phyloP scores from a whole-genome alignment of 2,113 vertebrate species.

The Zosterops lateralis region DNA sequence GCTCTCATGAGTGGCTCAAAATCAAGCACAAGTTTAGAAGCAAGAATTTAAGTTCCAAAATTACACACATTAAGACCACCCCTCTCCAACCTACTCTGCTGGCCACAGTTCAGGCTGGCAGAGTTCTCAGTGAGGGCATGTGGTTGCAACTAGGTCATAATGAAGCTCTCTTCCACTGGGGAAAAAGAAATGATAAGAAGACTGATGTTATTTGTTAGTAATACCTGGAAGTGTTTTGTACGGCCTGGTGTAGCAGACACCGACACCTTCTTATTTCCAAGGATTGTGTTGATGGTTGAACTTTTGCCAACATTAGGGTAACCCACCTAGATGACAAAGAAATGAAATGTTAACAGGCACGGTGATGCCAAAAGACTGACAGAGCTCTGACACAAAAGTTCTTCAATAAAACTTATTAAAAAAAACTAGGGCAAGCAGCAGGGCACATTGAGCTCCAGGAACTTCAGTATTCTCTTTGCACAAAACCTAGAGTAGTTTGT shows the following conservation, averaged over 20 bases:
- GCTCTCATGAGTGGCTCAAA: neutral
- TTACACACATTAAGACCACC: neutral
- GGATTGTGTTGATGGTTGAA: conserved; percentile 95
- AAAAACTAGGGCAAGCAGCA: neutral
- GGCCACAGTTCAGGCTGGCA: neutral
- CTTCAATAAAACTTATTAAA: neutral
- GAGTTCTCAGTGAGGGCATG: neutral
- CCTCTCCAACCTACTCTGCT: neutral
- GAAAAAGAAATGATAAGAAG: neutral
- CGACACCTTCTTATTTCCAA: conserved; percentile 94
- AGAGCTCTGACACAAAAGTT: neutral
- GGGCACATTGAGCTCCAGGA: neutral
- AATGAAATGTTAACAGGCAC: neutral
- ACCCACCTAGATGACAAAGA: conserved; percentile 79
- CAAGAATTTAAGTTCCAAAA: neutral
- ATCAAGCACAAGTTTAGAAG: neutral
- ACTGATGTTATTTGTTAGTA: neutral
- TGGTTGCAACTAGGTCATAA: neutral
- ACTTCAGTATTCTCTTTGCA: neutral
- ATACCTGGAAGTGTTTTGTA: conserved; percentile 98
- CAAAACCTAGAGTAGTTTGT: neutral
- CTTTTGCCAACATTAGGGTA: conserved; percentile 99
- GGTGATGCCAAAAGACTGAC: neutral
- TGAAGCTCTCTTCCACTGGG: neutral
- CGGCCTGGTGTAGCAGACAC: conserved; percentile 95